phyloP scores from a whole-genome alignment of 92 coral and sea anemone genomes.

The Siderastrea radians region DNA sequence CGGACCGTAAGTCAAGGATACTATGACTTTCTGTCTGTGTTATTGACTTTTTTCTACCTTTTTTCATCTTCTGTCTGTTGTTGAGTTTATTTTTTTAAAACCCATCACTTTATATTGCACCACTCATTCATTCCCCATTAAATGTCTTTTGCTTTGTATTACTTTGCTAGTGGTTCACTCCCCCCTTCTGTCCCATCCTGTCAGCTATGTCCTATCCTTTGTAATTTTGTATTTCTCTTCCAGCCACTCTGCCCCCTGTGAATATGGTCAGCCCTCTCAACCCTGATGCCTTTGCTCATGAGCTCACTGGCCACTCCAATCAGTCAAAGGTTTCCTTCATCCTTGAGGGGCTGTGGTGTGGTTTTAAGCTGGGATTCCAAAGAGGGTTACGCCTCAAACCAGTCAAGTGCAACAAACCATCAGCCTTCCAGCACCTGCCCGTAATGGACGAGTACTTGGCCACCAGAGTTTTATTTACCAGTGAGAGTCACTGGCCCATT shows the following conservation, averaged over 20 bases:
- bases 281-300: background rate
- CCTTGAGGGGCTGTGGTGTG: background rate
- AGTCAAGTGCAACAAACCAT: background rate
- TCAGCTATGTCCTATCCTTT: background rate
- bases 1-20: background rate
- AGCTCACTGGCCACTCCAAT: background rate
- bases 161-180: too few species aligned
- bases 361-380: constrained; percentile 1
- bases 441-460: background rate
- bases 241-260: background rate
- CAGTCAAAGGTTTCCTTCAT: background rate
- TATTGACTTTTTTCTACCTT: too few species aligned
- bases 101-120: too few species aligned
- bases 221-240: background rate
- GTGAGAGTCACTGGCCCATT: background rate
- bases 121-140: too few species aligned
- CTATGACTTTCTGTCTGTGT: too few species aligned
- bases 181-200: too few species aligned
- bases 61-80: too few species aligned
- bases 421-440: background rate
- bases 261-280: background rate
- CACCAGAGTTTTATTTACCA: background rate
- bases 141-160: too few species aligned
- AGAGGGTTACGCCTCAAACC: background rate
- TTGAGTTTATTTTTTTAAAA: too few species aligned